A percentile compares a stretch with the other conserved stretches of the same genome.
These are phyloP conservation scores for Actinernus sp. DNA, from an alignment of 92 coral and sea anemone genomes.

Conservation along the genomic window DNA sequence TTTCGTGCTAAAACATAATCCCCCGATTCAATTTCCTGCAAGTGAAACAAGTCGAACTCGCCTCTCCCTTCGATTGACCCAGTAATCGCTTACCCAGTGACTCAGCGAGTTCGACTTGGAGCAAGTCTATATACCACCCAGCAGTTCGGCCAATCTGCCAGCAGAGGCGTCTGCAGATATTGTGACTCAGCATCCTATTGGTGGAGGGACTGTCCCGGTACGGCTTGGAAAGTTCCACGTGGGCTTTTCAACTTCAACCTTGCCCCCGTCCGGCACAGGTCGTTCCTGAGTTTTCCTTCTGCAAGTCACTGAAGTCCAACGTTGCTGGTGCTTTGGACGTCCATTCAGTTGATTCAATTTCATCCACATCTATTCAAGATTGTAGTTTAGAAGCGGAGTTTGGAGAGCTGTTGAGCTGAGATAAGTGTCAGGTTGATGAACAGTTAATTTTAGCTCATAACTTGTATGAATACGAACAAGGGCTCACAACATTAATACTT, in stretches of 20 bases:
- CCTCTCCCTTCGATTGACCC: no score
- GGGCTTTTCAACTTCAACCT: no score
- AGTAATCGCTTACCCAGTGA: no score
- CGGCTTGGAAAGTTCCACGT: conserved; percentile 14
- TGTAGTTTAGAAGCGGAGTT: conserved; percentile 10
- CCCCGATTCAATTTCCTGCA: no score
- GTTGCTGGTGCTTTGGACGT: not conserved
- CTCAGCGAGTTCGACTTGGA: no score
- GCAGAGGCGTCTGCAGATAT: not conserved
- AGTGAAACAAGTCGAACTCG: no score
- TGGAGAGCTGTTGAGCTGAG: conserved; percentile 6
- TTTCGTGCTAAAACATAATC: no score
- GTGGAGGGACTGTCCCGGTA: conserved; percentile 32
- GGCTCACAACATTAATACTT: not conserved
- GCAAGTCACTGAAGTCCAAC: conserved; percentile 6
- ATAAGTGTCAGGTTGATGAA: conserved; percentile 3
- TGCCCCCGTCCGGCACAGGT: no score
- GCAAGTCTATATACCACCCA: not conserved
- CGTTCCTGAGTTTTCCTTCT: conserved; percentile 15
- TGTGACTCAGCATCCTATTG: conserved; percentile 3
- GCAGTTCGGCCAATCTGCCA: not conserved
- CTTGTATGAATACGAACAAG: conserved; percentile 4
- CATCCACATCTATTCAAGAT: not conserved
- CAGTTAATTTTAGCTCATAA: conserved; percentile 14
- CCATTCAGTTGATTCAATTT: not conserved